Conservation (phyloP, 2,888 invertebrate genomes). For the Elaeidobius kamerunicus region DNA sequence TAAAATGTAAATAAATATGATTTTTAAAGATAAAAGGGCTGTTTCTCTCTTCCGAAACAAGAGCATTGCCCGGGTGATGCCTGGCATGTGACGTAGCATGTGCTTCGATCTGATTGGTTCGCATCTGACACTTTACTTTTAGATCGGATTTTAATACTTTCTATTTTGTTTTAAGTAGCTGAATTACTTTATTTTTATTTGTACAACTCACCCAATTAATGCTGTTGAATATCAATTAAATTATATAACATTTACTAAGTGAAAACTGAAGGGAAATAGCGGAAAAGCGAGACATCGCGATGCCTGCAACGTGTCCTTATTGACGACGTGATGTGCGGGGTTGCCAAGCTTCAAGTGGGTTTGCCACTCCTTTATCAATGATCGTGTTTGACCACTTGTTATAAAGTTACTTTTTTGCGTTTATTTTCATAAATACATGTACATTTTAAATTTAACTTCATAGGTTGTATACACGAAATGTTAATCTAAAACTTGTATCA, state of each 20-base stretch:
- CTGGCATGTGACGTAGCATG: constrained; percentile 47
- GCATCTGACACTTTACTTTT: constrained; percentile 30
- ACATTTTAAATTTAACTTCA: not conserved
- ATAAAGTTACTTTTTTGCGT: constrained; percentile 15
- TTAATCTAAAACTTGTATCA: not conserved
- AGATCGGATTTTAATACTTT: constrained; percentile 37
- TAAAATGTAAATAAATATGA: constrained; percentile 5
- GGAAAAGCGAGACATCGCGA: constrained; percentile 19
- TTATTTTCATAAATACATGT: constrained; percentile 6
- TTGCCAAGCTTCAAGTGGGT: constrained; percentile 37
- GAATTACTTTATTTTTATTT: constrained; percentile 1
- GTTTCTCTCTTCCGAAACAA: constrained; percentile 21
- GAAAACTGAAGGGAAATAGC: constrained; percentile 4
- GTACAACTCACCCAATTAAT: not conserved
- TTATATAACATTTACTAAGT: not conserved
- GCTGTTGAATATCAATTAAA: not conserved
- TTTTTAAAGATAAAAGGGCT: constrained; percentile 10
- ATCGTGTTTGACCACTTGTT: constrained; percentile 30
- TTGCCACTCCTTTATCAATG: constrained; percentile 39
- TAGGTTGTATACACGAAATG: not conserved
- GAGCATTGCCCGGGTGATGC: constrained; percentile 44
- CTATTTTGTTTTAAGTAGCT: constrained; percentile 20
- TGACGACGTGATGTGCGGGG: constrained; percentile 39
- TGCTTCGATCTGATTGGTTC: constrained; percentile 42
- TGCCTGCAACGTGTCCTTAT: constrained; percentile 33